Conservation (phyloP, 2,113 vertebrate genomes). For the Strix uralensis region DNA sequence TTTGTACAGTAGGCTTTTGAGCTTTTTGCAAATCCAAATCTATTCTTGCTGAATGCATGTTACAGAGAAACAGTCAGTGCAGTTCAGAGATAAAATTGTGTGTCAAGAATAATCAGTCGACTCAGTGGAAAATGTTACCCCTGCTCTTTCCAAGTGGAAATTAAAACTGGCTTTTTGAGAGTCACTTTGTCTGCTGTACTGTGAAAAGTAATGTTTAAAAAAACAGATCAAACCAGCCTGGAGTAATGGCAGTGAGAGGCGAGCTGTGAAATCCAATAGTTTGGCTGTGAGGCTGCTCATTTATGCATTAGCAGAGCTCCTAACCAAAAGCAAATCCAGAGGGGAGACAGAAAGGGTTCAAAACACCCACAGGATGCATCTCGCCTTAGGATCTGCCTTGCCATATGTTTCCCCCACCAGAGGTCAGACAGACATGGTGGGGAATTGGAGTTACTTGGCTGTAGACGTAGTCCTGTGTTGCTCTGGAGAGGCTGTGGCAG, state of each 20-base stretch:
- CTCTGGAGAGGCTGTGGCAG: not conserved
- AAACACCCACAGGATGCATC: not conserved
- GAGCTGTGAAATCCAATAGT: constrained; percentile 63
- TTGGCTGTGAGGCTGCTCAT: constrained; percentile 53
- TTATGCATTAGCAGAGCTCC: constrained; percentile 43
- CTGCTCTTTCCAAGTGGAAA: constrained; percentile 77
- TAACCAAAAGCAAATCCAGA: constrained; percentile 60
- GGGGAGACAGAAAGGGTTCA: not conserved
- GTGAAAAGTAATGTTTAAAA: constrained; percentile 73
- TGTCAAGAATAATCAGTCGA: constrained; percentile 68
- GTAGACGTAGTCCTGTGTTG: not conserved
- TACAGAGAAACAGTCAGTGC: constrained; percentile 36
- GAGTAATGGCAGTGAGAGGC: constrained; percentile 59
- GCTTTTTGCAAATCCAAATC: constrained; percentile 19
- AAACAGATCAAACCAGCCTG: constrained; percentile 63
- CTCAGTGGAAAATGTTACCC: constrained; percentile 77
- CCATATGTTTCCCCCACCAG: not conserved
- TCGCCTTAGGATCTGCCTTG: not conserved
- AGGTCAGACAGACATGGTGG: not conserved
- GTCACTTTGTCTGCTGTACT: constrained; percentile 72
- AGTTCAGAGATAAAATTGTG: constrained; percentile 70
- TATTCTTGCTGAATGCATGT: constrained; percentile 45
- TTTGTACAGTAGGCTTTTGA: not conserved
- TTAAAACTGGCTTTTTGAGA: constrained; percentile 72
- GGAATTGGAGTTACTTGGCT: not conserved